Evolutionary conservation across 1,140 invertebrate species (phyloP), one percentile per base, ranked within the genome.

Genomic region (Caenorhabditis brenneri): DNA sequence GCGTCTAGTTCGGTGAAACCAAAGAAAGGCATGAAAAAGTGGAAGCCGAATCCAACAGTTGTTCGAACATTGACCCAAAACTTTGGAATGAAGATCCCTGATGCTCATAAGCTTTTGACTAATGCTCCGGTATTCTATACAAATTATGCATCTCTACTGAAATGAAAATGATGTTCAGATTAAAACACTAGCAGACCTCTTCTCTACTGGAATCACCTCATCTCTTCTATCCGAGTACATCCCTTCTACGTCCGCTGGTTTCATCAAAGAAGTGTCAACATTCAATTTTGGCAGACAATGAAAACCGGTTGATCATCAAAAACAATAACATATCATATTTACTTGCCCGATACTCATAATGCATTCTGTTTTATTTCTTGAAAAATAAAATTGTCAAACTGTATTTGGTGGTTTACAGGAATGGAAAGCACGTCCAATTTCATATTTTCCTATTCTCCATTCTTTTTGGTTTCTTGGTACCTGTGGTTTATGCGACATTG

Each of bases 201-300:
- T 74, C 22, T 74, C 65, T 42, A 42, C 36, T n/a, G 36, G 22
- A 22, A 74, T 74, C 22, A 74, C 65, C 4, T 31, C 65, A 9
- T 74, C 65, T 42, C 33, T 33, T 24, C 65, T 74, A 19, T 74
- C 65, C 3, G 65, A 74, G 24, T 74, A 33, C 65, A 74, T 74
- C 42, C 65, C 65, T 10, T 46, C 65, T 10, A 3, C 65, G 12
- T 74, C 65, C 10, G 65, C 65, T 24, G 65, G 46, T 74, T 74
- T 74, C 65, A 74, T 74, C 33, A 74, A 74, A 74, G 65, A 74
- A 42, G 36, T 74, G 36, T 42, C 65, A 42, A 74, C 65, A 74
- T 74, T 74, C 36, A 74, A 74, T 15, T 74, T 74, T 15, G 65
- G 65, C 10, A 74, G 65, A 74, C 33, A 74, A 74, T 74, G 36